These are phyloP conservation scores for Steromphala cineraria DNA, from an alignment of 2,888 invertebrate species.

Conservation along the genomic window DNA sequence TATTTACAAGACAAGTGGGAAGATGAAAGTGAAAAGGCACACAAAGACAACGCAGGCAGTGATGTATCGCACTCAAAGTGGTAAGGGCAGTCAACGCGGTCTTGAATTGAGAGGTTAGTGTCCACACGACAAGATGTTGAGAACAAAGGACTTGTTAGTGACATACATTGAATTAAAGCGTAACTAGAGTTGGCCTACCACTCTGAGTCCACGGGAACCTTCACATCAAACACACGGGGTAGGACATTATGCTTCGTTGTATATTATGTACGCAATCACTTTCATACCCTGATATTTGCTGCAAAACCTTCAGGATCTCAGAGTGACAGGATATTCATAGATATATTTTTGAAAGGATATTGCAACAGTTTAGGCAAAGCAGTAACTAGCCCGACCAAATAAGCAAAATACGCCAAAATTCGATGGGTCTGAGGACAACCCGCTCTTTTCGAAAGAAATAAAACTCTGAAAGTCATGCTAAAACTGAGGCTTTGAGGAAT, in stretches of 20 bases:
- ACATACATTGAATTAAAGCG: background rate
- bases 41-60: no score
- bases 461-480: constrained; percentile 17
- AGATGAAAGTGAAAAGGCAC: no score
- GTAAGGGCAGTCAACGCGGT: background rate
- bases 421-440: background rate
- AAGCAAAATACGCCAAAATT: constrained; percentile 12
- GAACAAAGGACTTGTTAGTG: constrained; percentile 4
- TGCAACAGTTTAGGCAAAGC: constrained; percentile 17
- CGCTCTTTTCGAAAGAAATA: background rate
- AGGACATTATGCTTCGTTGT: background rate
- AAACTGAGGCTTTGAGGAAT: background rate
- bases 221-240: background rate
- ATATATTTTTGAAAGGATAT: background rate
- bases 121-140: background rate
- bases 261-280: background rate
- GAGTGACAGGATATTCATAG: background rate
- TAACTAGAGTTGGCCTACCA: background rate
- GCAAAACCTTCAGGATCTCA: background rate
- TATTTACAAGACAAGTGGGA: no score
- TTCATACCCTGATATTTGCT: background rate
- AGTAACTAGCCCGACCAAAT: constrained; percentile 11
- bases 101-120: background rate
- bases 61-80: no score
- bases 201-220: background rate